Evolutionary conservation across 2,888 invertebrate species (phyloP).

Genomic region (Neoascia interrupta): DNA sequence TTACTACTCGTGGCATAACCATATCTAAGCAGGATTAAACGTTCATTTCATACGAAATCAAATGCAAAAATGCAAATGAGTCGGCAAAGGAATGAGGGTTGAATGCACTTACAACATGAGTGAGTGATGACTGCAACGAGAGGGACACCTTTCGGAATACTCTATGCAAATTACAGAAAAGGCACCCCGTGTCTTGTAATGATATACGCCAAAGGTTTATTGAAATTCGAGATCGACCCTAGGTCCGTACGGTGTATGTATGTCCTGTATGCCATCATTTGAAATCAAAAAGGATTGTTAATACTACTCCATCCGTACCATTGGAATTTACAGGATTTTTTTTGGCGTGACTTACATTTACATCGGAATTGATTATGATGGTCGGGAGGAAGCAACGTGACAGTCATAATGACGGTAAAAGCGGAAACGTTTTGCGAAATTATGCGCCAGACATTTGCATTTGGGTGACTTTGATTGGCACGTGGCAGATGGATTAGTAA

Average conservation of each 20-base stretch:
- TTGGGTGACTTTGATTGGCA: slow-evolving; percentile 31
- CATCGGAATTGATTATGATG: no score
- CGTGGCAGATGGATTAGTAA: slow-evolving; percentile 42
- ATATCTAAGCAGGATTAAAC: slow-evolving; percentile 44
- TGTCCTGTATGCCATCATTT: no score
- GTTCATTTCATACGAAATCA: slow-evolving; percentile 2
- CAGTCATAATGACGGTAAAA: slow-evolving; percentile 43
- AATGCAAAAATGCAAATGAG: slow-evolving; percentile 51
- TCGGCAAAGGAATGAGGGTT: slow-evolving; percentile 36
- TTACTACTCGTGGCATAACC: not conserved
- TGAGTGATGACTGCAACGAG: slow-evolving; percentile 27
- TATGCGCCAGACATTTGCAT: slow-evolving; percentile 42
- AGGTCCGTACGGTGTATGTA: no score
- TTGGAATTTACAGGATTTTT: slow-evolving; percentile 1
- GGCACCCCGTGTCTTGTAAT: slow-evolving; percentile 48
- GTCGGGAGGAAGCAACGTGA: slow-evolving; percentile 26
- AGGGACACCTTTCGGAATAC: slow-evolving; percentile 26
- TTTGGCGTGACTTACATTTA: no score
- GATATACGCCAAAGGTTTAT: slow-evolving; percentile 22
- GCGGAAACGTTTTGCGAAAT: slow-evolving; percentile 44
- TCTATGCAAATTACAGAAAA: slow-evolving; percentile 49
- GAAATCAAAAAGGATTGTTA: slow-evolving; percentile 30
- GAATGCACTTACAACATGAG: slow-evolving; percentile 35
- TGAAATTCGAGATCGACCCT: slow-evolving; percentile 40
- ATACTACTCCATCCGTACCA: not conserved